Percentiles rank a stretch among this genome's conserved stretches.
Conservation (phyloP, 2,888 invertebrate genomes). For the Acholoe squamosa region DNA sequence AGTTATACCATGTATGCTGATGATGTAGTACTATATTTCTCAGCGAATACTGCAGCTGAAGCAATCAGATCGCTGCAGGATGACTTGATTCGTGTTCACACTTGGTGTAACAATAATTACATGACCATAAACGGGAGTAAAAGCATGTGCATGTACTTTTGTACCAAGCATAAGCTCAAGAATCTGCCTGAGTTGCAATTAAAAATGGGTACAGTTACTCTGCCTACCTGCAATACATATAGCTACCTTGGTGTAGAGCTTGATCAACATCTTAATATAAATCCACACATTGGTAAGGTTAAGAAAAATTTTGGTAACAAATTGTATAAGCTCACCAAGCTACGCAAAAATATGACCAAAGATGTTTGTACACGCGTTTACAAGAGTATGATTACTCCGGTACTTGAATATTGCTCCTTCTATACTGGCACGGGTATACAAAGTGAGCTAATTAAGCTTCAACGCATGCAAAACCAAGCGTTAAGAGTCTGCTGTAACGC, state of each 20-base stretch:
- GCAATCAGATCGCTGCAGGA: neutral
- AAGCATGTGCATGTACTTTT: neutral
- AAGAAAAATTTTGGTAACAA: no score
- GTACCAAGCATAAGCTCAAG: neutral
- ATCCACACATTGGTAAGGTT: neutral
- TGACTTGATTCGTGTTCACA: neutral
- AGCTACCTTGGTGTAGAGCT: neutral
- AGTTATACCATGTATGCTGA: neutral
- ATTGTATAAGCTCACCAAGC: no score
- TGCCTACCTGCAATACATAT: neutral
- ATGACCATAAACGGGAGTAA: neutral
- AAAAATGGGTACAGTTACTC: neutral
- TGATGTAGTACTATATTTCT: neutral
- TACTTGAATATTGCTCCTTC: no score
- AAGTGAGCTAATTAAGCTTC: no score
- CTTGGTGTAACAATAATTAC: neutral
- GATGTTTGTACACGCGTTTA: no score
- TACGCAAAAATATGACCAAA: no score
- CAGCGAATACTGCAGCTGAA: neutral
- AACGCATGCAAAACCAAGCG: no score
- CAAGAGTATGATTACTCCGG: no score
- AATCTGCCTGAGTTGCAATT: neutral
- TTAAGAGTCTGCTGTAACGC: no score
- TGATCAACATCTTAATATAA: neutral
- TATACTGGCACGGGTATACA: no score